These are phyloP conservation scores for Tetragonula carbonaria DNA, from an alignment of 2,888 invertebrate genomes.

Conservation along the genomic window DNA sequence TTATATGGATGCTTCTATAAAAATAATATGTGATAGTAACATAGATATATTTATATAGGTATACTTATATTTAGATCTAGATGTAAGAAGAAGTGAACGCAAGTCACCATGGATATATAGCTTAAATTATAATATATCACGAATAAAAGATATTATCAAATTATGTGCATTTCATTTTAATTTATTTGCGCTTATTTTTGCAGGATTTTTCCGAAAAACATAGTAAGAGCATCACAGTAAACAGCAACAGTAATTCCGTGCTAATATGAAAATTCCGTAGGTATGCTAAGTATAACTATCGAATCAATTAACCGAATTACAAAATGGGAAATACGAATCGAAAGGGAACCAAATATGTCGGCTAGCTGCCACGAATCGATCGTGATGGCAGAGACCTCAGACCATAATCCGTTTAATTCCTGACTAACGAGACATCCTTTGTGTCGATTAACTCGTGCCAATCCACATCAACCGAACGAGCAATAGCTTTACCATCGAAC, in stretches of 20 bases:
- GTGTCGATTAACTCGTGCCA: slow-evolving; percentile 73
- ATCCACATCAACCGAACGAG: slow-evolving; percentile 58
- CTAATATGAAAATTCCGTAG: slow-evolving; percentile 1
- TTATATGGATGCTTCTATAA: too few species aligned
- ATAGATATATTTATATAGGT: not conserved
- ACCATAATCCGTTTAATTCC: slow-evolving; percentile 80
- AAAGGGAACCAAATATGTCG: slow-evolving; percentile 29
- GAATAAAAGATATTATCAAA: not conserved
- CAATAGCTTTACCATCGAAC: slow-evolving; percentile 52
- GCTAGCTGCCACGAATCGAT: slow-evolving; percentile 60
- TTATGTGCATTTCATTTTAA: too few species aligned
- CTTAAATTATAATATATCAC: not conserved
- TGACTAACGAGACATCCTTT: slow-evolving; percentile 79
- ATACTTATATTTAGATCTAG: not conserved
- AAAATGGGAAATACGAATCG: slow-evolving; percentile 47
- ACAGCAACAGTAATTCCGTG: slow-evolving; percentile 2
- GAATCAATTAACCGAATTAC: slow-evolving; percentile 63
- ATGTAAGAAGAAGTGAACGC: too few species aligned
- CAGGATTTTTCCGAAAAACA: too few species aligned
- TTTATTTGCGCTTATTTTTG: too few species aligned
- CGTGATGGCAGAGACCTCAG: slow-evolving; percentile 60
- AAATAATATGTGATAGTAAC: not conserved
- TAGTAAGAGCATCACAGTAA: not conserved
- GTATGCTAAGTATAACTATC: slow-evolving; percentile 5
- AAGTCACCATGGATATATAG: not conserved